Conservation (phyloP, 2,888 invertebrate species). For the Eupithecia tripunctaria region DNA sequence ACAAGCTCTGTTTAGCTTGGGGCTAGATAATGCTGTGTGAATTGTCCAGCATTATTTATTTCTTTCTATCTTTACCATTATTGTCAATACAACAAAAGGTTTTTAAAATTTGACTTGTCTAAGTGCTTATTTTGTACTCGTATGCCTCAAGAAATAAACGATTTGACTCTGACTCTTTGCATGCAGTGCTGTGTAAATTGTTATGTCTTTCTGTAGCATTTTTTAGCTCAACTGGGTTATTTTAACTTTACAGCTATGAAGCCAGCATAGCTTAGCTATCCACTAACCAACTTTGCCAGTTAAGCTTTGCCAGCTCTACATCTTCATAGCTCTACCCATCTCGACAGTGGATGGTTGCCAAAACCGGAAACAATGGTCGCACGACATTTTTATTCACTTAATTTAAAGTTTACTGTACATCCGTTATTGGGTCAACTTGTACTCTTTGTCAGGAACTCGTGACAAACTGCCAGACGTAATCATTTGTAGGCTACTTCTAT, state of each 20-base stretch:
- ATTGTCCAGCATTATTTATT: too few relatives aligned
- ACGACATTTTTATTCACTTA: constrained; percentile 41
- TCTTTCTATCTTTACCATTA: too few relatives aligned
- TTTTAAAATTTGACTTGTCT: too few relatives aligned
- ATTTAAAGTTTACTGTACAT: constrained; percentile 31
- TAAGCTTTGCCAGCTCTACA: not conserved
- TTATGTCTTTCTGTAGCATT: too few relatives aligned
- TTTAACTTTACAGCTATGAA: not conserved
- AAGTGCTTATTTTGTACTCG: too few relatives aligned
- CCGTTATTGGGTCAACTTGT: constrained; percentile 31
- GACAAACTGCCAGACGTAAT: constrained; percentile 20
- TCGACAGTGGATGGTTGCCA: constrained; percentile 39
- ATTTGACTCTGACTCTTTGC: too few relatives aligned
- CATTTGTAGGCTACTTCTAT: not conserved
- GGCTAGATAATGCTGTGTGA: too few relatives aligned
- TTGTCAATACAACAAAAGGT: too few relatives aligned
- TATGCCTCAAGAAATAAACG: too few relatives aligned
- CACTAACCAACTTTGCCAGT: not conserved
- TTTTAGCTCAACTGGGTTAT: too few relatives aligned
- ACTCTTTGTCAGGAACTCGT: constrained; percentile 16
- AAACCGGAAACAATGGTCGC: constrained; percentile 36
- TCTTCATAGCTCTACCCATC: not conserved
- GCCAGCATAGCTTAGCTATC: not conserved
- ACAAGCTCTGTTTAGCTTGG: too few relatives aligned
- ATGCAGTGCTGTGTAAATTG: too few relatives aligned